Evolutionary conservation across 1,140 invertebrate genomes (phyloP).

Genomic region (Melanaphis sacchari): DNA sequence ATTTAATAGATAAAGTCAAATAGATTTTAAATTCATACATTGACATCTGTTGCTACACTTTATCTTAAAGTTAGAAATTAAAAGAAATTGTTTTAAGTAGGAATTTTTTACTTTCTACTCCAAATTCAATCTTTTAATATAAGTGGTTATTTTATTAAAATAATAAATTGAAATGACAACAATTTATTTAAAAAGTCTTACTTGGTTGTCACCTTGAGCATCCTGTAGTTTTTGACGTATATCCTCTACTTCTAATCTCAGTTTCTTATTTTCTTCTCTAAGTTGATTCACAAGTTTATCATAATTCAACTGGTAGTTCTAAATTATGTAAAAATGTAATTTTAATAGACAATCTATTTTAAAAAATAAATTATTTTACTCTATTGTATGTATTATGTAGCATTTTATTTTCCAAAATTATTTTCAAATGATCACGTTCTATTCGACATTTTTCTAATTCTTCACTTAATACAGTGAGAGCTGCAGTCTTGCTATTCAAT

Average conservation of each 20-base stretch:
- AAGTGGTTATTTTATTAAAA: conserved; percentile 52
- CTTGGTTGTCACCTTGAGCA: conserved; percentile 76
- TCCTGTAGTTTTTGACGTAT: conserved; percentile 76
- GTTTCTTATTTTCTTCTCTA: conserved; percentile 74
- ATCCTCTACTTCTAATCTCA: conserved; percentile 74
- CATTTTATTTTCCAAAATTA: conserved; percentile 72
- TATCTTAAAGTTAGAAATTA: background rate
- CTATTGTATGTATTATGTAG: conserved; percentile 47
- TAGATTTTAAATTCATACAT: background rate
- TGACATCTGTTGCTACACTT: background rate
- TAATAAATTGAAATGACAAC: background rate
- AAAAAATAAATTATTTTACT: background rate
- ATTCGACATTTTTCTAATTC: conserved; percentile 80
- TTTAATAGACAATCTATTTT: background rate
- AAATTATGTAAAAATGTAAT: background rate
- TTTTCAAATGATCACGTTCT: conserved; percentile 81
- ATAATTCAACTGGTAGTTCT: conserved; percentile 44
- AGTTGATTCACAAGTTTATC: conserved; percentile 61
- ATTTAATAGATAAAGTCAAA: background rate
- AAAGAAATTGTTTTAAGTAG: too few relatives aligned
- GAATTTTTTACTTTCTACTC: too few relatives aligned
- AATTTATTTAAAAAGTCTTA: conserved; percentile 60
- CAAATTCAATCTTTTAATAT: too few relatives aligned
- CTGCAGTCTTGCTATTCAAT: conserved; percentile 81
- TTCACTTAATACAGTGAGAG: conserved; percentile 76